A percentile compares a stretch with the other conserved stretches of the same genome.
phyloP scores from a whole-genome alignment of 2,797 vertebrate species.

The Rhinatrema bivittatum region DNA sequence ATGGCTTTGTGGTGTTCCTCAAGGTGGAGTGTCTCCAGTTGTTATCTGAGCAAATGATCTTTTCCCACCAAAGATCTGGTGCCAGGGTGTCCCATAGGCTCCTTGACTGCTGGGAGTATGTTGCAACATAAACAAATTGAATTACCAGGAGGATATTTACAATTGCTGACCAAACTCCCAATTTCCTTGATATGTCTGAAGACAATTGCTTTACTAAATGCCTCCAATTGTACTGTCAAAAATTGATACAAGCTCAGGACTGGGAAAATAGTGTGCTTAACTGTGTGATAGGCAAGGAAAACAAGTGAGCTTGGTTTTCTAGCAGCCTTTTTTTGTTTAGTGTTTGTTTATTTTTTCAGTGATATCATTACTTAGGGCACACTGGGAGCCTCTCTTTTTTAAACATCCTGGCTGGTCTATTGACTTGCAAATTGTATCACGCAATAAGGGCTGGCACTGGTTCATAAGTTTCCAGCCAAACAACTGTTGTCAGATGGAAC shows the following conservation, averaged over 20 bases:
- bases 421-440: constrained; percentile 13
- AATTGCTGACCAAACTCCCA: constrained; percentile 48
- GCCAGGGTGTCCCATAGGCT: constrained; percentile 73
- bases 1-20: constrained; percentile 42
- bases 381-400: constrained; percentile 13
- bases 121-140: constrained; percentile 56
- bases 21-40: constrained; percentile 63
- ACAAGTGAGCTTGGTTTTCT: constrained; percentile 9
- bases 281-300: constrained; percentile 39
- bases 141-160: constrained; percentile 66
- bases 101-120: constrained; percentile 32
- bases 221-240: constrained; percentile 48
- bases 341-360: constrained; percentile 56
- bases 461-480: not conserved
- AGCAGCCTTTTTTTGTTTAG: not conserved
- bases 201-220: constrained; percentile 42
- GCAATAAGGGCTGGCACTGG: constrained; percentile 8
- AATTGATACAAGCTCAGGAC: constrained; percentile 43
- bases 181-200: constrained; percentile 52
- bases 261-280: constrained; percentile 53
- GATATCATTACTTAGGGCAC: constrained; percentile 26
- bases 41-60: constrained; percentile 70
- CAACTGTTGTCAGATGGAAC: not conserved
- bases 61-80: constrained; percentile 70
- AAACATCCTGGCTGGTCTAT: constrained; percentile 32